phyloP scores from a whole-genome alignment of 2,113 vertebrate genomes.

The Entomyzon cyanotis region DNA sequence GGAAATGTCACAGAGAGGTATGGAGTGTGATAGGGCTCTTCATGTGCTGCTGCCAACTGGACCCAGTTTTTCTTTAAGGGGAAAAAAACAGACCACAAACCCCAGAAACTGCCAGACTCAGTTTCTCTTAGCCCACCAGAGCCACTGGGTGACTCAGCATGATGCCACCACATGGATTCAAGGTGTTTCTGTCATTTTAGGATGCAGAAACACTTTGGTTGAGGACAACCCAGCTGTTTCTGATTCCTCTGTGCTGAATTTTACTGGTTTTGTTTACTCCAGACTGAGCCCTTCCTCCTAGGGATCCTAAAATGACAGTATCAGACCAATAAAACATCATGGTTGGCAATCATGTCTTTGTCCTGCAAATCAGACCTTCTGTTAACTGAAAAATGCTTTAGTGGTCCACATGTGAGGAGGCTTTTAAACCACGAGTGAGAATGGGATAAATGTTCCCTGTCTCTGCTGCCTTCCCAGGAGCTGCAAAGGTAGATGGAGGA shows the following conservation, averaged over 20 bases:
- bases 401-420: not conserved
- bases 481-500: not conserved
- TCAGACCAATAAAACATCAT: not conserved
- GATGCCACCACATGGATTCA: not conserved
- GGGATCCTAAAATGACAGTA: not conserved
- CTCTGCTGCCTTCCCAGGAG: not conserved
- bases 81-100: not conserved
- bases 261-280: not conserved
- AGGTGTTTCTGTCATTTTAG: not conserved
- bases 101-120: not conserved
- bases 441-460: not conserved
- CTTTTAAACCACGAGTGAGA: not conserved
- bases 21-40: not conserved
- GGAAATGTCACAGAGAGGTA: not conserved
- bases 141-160: not conserved
- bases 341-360: not conserved
- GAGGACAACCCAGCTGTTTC: not conserved
- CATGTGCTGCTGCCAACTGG: not conserved
- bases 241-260: not conserved
- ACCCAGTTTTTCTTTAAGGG: not conserved
- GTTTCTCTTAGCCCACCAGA: not conserved
- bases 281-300: not conserved
- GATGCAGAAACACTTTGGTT: not conserved
- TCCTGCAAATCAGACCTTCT: not conserved
- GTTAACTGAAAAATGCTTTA: not conserved